Percentiles rank a stretch among this genome's conserved stretches.
These are phyloP conservation scores for Meganola albula DNA, from an alignment of 2,888 invertebrate species.

Conservation along the genomic window DNA sequence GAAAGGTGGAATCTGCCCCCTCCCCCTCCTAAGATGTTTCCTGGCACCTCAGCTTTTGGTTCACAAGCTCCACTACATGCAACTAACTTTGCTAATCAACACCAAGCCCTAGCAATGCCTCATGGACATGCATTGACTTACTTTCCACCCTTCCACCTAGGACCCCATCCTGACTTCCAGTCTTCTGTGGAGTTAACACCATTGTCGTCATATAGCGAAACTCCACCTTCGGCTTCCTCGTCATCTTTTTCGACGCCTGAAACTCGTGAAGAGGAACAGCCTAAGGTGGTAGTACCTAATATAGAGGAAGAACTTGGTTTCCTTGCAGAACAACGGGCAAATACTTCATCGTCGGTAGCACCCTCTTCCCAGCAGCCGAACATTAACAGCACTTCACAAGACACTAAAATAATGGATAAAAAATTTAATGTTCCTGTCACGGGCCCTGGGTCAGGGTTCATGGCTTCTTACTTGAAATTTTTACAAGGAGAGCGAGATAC, in stretches of 20 bases:
- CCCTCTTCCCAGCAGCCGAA: slow-evolving; percentile 72
- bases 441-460: slow-evolving; percentile 85
- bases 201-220: slow-evolving; percentile 76
- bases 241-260: slow-evolving; percentile 76
- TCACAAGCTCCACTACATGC: slow-evolving; percentile 78
- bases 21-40: slow-evolving; percentile 83
- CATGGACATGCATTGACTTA: slow-evolving; percentile 86
- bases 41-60: slow-evolving; percentile 76
- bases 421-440: slow-evolving; percentile 78
- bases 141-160: slow-evolving; percentile 85
- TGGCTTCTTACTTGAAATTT: slow-evolving; percentile 92
- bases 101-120: slow-evolving; percentile 81
- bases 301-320: slow-evolving; percentile 93
- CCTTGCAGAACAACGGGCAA: slow-evolving; percentile 80
- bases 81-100: slow-evolving; percentile 78
- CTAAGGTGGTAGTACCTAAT: slow-evolving; percentile 92
- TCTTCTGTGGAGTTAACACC: slow-evolving; percentile 82
- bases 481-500: slow-evolving; percentile 89
- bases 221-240: slow-evolving; percentile 77
- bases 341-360: slow-evolving; percentile 71
- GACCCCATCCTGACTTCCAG: slow-evolving; percentile 82
- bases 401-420: slow-evolving; percentile 78
- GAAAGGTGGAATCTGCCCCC: slow-evolving; percentile 88
- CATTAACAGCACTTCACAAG: slow-evolving; percentile 68
- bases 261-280: slow-evolving; percentile 82